These are phyloP conservation scores for Leuciscus idus DNA, from an alignment of 2,113 vertebrate genomes.

Conservation along the genomic window DNA sequence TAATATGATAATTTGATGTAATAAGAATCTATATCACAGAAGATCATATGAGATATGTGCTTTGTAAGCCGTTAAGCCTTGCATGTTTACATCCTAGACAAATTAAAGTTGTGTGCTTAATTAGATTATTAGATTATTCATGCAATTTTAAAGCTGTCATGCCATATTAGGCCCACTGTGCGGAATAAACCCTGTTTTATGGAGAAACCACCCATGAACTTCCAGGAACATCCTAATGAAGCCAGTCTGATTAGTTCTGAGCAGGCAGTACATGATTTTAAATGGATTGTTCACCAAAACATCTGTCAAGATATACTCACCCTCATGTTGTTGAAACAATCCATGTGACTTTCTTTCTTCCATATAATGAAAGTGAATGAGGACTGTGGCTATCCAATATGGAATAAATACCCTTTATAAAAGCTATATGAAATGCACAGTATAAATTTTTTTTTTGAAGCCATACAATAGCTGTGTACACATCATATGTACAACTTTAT, in stretches of 20 bases:
- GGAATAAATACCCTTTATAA: not conserved
- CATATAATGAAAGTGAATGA: not conserved
- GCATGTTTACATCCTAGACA: conserved; percentile 31
- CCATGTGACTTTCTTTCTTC: not conserved
- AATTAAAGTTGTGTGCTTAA: conserved; percentile 44
- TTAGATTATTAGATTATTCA: conserved; percentile 52
- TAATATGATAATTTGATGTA: conserved; percentile 40
- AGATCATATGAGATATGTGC: conserved; percentile 23
- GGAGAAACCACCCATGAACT: conserved; percentile 14
- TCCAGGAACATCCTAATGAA: conserved; percentile 7
- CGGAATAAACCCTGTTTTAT: conserved; percentile 15
- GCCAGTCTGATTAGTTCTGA: conserved; percentile 17
- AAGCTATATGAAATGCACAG: not conserved
- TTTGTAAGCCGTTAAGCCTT: conserved; percentile 33
- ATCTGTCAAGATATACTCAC: not conserved
- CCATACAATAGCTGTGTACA: not conserved
- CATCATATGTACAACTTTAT: not conserved
- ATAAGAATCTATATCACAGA: conserved; percentile 31
- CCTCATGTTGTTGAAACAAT: not conserved
- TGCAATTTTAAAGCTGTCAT: conserved; percentile 45
- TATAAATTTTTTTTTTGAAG: not conserved
- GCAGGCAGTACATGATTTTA: not conserved
- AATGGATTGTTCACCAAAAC: not conserved
- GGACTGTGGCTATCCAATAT: not conserved
- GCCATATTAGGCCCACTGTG: conserved; percentile 25